Evolutionary conservation across 2,797 vertebrate species (phyloP).

Genomic region (Bryconaethiops microstoma): DNA sequence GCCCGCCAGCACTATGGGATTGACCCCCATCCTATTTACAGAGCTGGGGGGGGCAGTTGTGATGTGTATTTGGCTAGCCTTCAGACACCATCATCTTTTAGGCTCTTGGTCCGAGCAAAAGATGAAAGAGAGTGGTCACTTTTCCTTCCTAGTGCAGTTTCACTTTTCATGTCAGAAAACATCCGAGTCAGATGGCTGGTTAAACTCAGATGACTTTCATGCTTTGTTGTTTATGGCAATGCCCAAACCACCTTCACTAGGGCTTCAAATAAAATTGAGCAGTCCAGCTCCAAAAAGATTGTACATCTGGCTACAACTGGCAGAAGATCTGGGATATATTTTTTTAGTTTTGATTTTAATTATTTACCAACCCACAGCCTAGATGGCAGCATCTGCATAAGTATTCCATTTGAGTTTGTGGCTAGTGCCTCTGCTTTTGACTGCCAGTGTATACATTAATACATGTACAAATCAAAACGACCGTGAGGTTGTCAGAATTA

Average conservation of each 20-base stretch:
- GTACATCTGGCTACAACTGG: slow-evolving; percentile 5
- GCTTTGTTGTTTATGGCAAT: slow-evolving; percentile 13
- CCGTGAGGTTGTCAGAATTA: slow-evolving; percentile 48
- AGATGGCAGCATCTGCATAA: slow-evolving; percentile 46
- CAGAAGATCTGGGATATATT: background rate
- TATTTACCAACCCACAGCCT: slow-evolving; percentile 36
- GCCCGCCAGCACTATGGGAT: background rate
- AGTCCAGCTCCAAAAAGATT: slow-evolving; percentile 1
- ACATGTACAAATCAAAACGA: slow-evolving; percentile 50
- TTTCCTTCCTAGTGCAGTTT: slow-evolving; percentile 20
- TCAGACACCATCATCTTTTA: slow-evolving; percentile 39
- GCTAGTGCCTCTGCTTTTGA: slow-evolving; percentile 35
- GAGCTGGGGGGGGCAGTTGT: background rate
- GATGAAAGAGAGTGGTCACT: slow-evolving; percentile 20
- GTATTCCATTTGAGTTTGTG: slow-evolving; percentile 32
- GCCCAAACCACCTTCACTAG: background rate
- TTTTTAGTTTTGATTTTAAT: slow-evolving; percentile 32
- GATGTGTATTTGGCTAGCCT: slow-evolving; percentile 37
- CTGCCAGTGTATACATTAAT: slow-evolving; percentile 50
- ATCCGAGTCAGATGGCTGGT: slow-evolving; percentile 44
- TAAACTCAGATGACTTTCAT: slow-evolving; percentile 40
- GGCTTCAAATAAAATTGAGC: slow-evolving; percentile 10
- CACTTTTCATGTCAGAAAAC: slow-evolving; percentile 7
- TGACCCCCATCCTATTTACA: slow-evolving; percentile 26
- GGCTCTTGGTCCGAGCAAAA: slow-evolving; percentile 9